Conservation (phyloP, 2,888 invertebrate genomes). For the Dioctria linearis region DNA sequence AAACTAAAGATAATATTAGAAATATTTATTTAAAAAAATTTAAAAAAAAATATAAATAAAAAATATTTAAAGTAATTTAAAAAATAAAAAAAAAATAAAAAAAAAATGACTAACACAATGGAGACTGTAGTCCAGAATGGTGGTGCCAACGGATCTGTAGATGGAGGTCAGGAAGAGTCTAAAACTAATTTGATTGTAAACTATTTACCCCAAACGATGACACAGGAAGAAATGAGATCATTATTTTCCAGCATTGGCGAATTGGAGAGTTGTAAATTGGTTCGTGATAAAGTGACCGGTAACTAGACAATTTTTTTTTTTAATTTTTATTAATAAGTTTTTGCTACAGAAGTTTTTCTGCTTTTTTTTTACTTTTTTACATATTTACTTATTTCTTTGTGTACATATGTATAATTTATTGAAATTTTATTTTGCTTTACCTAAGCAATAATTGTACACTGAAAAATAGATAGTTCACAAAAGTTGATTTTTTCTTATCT, state of each 20-base stretch:
- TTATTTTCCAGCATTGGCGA: constrained; percentile 96
- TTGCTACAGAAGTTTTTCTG: background rate
- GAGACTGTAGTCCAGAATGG: constrained; percentile 88
- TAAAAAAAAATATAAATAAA: constrained; percentile 71
- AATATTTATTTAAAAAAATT: constrained; percentile 58
- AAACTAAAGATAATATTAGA: constrained; percentile 57
- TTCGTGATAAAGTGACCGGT: constrained; percentile 97
- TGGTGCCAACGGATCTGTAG: constrained; percentile 70
- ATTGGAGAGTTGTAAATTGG: constrained; percentile 97
- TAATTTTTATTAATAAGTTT: constrained; percentile 29
- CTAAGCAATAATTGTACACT: constrained; percentile 19
- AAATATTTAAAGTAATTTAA: background rate
- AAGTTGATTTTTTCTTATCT: background rate
- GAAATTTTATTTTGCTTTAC: constrained; percentile 17
- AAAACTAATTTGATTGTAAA: constrained; percentile 96
- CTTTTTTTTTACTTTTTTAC: constrained; percentile 1
- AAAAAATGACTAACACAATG: constrained; percentile 71
- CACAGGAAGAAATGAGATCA: constrained; percentile 95
- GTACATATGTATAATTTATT: constrained; percentile 1
- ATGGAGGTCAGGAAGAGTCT: constrained; percentile 90
- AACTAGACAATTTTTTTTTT: constrained; percentile 62
- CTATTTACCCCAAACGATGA: constrained; percentile 94
- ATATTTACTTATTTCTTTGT: constrained; percentile 17
- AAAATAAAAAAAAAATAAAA: constrained; percentile 60
- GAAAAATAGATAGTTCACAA: constrained; percentile 29